Evolutionary conservation across 2,797 vertebrate genomes (phyloP), one percentile per base, ranked within the genome.

Genomic region (Toxotes lorentzi): DNA sequence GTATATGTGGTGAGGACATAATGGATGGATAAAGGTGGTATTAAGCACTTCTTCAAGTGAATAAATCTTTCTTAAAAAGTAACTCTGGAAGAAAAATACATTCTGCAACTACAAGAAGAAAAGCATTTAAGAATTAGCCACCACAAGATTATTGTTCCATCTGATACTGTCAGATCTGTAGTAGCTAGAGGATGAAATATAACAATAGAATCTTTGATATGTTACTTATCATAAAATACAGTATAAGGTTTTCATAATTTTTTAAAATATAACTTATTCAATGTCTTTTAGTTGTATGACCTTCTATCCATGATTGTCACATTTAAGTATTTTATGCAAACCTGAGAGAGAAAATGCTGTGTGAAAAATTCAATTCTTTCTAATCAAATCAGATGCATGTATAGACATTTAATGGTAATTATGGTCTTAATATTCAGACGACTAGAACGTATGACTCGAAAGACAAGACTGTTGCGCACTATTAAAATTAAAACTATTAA

Each of bases 241-340:
- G 7, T 38, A 66, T 30, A 24, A 57, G 6, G 27, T 41, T 38
- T 34, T 34, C 5, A 47, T 62, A 27, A 27, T 27, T 27, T 54
- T 64, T 62, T 32, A 30, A 47, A 61, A 60, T 61, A 51, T 68
- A 57, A 60, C 9, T 30, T 77, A 50, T 59, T 59, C 17, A 35
- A 24, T 40, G 5, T 50, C 45, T 56, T 27, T 43, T 58, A 19
- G 12, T 38, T 21, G 16, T 40, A 61, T 64, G 35, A 34, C 12
- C 16, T 51, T 82, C 16, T 62, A 38, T 70, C 58, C 7, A 40
- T 61, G 57, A 68, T 48, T 41, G 7, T 51, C 5, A 7, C 32
- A 2, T 51, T 75, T 34, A 6, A 17, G 58, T 40, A 17, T 13
- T 53, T 23, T 1, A 54, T 27, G 14, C 8, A 64, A 77, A 76